Conservation (phyloP, 2,888 invertebrate genomes). For the Seira musarum region DNA sequence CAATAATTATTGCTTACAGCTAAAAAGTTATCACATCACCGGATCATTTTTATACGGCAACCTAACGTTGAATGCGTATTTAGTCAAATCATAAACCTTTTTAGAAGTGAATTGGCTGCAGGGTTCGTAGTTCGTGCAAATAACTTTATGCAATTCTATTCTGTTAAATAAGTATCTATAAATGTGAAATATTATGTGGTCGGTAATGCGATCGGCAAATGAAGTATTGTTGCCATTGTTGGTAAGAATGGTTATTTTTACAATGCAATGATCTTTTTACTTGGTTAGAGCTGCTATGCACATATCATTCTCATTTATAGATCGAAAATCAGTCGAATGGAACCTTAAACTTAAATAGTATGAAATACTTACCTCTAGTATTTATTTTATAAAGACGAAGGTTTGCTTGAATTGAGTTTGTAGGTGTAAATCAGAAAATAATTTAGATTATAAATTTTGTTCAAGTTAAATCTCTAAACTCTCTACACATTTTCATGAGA, state of each 20-base stretch:
- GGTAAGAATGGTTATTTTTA: background rate
- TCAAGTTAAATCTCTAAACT: background rate
- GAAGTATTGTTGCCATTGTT: background rate
- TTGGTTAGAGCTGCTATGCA: background rate
- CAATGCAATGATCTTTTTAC: background rate
- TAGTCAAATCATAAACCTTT: too few relatives aligned
- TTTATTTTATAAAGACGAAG: background rate
- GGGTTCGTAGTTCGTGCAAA: background rate
- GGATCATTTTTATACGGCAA: background rate
- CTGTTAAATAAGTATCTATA: background rate
- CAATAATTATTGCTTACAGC: too few relatives aligned
- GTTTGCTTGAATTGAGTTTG: too few relatives aligned
- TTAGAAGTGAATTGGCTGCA: background rate
- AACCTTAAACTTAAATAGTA: background rate
- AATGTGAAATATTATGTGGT: background rate
- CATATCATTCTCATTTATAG: background rate
- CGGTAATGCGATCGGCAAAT: background rate
- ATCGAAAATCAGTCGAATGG: background rate
- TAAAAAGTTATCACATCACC: too few relatives aligned
- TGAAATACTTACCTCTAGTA: background rate
- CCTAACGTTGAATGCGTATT: too few relatives aligned
- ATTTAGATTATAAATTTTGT: background rate
- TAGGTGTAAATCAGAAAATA: background rate
- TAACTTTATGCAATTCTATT: background rate
- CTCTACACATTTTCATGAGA: background rate